These are phyloP conservation scores for Lumbricus terrestris DNA, from an alignment of 2,888 invertebrate genomes.

Conservation along the genomic window DNA sequence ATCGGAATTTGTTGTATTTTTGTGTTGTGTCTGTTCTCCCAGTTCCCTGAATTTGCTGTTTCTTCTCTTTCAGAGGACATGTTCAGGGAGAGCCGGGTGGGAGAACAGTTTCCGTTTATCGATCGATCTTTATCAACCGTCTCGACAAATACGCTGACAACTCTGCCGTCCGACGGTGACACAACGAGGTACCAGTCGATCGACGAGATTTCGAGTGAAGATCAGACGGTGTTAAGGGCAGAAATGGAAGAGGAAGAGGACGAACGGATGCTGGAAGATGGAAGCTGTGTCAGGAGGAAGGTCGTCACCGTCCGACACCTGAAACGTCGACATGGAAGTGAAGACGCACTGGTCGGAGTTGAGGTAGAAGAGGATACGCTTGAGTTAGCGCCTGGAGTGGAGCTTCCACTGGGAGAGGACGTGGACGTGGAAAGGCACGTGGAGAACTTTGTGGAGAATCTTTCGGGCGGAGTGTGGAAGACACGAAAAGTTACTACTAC, in stretches of 20 bases:
- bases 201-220: constrained; percentile 15
- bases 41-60: not conserved
- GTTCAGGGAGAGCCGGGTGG: not conserved
- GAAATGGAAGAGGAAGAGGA: constrained; percentile 28
- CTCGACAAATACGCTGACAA: not conserved
- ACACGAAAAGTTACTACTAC: not conserved
- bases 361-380: constrained; percentile 30
- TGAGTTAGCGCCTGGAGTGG: constrained; percentile 32
- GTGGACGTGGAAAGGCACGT: not conserved
- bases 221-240: constrained; percentile 21
- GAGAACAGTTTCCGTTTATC: not conserved
- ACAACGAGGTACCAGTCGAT: not conserved
- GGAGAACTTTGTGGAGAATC: not conserved
- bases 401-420: not conserved
- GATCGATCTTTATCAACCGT: not conserved
- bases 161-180: not conserved
- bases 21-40: not conserved
- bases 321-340: not conserved
- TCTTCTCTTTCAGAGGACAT: not conserved
- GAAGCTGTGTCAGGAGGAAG: constrained; percentile 28
- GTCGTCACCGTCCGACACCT: constrained; percentile 28
- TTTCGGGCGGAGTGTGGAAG: not conserved
- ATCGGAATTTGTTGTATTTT: too few relatives aligned
- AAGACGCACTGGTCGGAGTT: constrained; percentile 6
- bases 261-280: constrained; percentile 35